phyloP scores from a whole-genome alignment of 23 tunicate genomes.

The Styela plicata region DNA sequence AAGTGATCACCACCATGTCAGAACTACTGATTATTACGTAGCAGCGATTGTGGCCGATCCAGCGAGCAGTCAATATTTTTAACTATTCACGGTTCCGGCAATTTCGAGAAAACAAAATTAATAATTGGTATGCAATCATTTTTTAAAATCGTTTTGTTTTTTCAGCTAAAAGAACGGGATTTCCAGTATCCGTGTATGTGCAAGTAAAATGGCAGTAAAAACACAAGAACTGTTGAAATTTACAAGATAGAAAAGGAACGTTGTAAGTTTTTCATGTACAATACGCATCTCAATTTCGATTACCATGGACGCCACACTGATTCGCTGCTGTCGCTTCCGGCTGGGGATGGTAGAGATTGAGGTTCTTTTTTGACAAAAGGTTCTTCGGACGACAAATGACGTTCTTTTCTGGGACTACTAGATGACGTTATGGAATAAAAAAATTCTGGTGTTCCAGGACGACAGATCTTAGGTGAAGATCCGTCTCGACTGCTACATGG shows the following conservation, averaged over 20 bases:
- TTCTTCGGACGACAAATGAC: constrained; percentile 12
- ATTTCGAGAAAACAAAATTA: too few relatives aligned
- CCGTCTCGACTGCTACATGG: constrained; percentile 4
- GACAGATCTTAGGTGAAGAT: neutral
- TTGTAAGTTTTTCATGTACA: neutral
- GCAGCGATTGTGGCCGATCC: neutral
- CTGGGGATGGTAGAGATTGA: constrained; percentile 10
- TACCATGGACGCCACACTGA: constrained; percentile 33
- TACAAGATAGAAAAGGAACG: neutral
- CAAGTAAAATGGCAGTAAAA: neutral
- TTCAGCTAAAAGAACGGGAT: neutral
- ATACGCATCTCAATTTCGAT: neutral
- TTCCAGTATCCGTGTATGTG: neutral
- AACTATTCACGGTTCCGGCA: too few relatives aligned
- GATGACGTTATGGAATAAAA: neutral
- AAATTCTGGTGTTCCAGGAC: neutral
- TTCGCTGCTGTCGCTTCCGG: constrained; percentile 16
- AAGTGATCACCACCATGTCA: neutral
- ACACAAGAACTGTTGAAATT: neutral
- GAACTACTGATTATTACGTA: neutral
- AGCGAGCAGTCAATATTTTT: too few relatives aligned
- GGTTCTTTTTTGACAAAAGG: constrained; percentile 12
- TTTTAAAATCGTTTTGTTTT: too few relatives aligned
- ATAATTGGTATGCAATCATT: too few relatives aligned
- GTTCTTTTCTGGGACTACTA: neutral